Evolutionary conservation across 2,113 vertebrate genomes (phyloP).

Genomic region (Zeus faber): DNA sequence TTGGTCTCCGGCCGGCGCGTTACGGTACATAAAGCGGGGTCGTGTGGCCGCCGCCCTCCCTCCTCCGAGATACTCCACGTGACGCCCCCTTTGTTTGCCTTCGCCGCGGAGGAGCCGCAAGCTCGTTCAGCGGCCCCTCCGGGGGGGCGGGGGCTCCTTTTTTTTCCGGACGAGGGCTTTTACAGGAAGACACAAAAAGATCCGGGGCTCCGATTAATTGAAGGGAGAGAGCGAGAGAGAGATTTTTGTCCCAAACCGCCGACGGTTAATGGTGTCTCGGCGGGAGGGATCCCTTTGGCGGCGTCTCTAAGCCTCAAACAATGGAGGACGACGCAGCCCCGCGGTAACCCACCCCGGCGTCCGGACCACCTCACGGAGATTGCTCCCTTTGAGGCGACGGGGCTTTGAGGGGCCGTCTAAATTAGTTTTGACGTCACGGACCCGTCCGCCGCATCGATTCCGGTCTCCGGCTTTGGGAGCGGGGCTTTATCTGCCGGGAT

Average conservation of each 20-base stretch:
- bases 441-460: slow-evolving; percentile 49
- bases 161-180: slow-evolving; percentile 43
- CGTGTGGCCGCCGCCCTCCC: too few relatives aligned
- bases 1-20: too few relatives aligned
- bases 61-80: slow-evolving; percentile 34
- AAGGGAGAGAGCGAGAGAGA: slow-evolving; percentile 56
- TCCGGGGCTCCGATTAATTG: slow-evolving; percentile 67
- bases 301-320: slow-evolving; percentile 66
- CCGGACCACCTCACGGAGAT: slow-evolving; percentile 58
- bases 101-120: slow-evolving; percentile 39
- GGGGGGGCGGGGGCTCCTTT: slow-evolving; percentile 29
- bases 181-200: slow-evolving; percentile 62
- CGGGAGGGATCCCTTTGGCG: slow-evolving; percentile 55
- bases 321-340: slow-evolving; percentile 63
- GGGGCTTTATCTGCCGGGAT: slow-evolving; percentile 50
- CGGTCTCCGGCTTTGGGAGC: too few relatives aligned
- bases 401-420: slow-evolving; percentile 46
- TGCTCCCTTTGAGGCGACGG: slow-evolving; percentile 54
- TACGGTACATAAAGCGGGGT: too few relatives aligned
- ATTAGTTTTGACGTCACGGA: slow-evolving; percentile 69
- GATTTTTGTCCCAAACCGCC: slow-evolving; percentile 59
- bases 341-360: slow-evolving; percentile 41
- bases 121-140: too few relatives aligned
- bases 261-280: slow-evolving; percentile 67
- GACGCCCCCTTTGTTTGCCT: slow-evolving; percentile 52